Percentiles rank a stretch among this genome's conserved stretches.
These are phyloP conservation scores for Cuniculus paca DNA, from an alignment of 2,797 vertebrate species.

Conservation along the genomic window DNA sequence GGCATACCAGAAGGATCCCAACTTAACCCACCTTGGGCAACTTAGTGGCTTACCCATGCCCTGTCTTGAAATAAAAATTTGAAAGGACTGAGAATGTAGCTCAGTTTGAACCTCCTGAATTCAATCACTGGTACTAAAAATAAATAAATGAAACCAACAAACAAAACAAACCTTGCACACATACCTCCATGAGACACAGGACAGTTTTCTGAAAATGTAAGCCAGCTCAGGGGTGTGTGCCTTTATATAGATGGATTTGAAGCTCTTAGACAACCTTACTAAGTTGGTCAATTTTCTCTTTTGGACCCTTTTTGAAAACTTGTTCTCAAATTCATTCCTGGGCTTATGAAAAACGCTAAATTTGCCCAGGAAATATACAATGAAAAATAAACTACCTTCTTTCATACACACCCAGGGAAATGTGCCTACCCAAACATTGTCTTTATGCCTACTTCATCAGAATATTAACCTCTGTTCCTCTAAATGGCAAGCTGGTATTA, in stretches of 20 bases:
- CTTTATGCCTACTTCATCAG: neutral
- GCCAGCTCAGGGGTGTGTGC: neutral
- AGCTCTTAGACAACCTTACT: neutral
- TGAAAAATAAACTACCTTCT: neutral
- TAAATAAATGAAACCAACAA: neutral
- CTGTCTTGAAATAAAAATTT: neutral
- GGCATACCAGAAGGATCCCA: neutral
- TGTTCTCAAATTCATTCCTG: neutral
- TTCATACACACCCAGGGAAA: neutral
- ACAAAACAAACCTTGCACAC: neutral
- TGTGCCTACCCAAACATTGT: neutral
- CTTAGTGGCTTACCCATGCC: neutral
- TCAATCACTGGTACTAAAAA: neutral
- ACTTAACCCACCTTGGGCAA: neutral
- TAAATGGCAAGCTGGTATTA: neutral
- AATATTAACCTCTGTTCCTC: neutral
- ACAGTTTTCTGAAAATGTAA: neutral
- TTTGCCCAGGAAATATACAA: neutral
- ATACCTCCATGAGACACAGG: neutral
- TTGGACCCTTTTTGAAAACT: neutral
- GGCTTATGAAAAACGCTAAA: neutral
- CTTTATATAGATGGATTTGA: neutral
- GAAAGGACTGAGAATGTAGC: neutral
- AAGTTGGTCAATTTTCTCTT: neutral
- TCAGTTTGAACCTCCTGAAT: neutral